These are phyloP conservation scores for Erythrocebus patas DNA, from an alignment of 2,113 vertebrate genomes.

Conservation along the genomic window DNA sequence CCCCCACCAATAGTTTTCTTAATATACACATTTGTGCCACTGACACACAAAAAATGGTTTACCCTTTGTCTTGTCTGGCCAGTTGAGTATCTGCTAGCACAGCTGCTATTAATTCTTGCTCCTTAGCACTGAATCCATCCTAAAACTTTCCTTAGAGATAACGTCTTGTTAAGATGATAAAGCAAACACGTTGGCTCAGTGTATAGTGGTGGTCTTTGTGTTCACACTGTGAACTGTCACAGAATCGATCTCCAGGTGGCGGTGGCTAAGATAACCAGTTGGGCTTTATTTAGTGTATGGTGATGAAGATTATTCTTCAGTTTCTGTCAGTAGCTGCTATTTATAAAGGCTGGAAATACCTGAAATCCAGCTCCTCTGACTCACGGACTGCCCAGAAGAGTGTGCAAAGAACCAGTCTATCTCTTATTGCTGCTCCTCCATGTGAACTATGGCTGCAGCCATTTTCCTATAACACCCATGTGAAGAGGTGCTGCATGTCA, in stretches of 20 bases:
- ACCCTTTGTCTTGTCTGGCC: background rate
- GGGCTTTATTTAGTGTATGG: background rate
- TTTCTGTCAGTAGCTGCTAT: background rate
- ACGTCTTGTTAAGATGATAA: background rate
- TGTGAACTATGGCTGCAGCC: background rate
- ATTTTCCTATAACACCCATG: background rate
- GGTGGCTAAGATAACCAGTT: background rate
- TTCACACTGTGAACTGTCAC: slow-evolving; percentile 28
- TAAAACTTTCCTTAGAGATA: background rate
- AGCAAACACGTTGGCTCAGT: background rate
- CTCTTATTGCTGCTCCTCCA: background rate
- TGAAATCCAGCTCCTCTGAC: background rate
- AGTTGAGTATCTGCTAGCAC: background rate
- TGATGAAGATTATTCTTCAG: background rate
- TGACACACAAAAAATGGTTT: background rate
- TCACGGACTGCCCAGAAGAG: background rate
- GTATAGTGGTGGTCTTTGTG: background rate
- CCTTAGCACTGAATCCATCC: background rate
- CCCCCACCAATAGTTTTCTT: background rate
- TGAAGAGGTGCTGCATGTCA: background rate
- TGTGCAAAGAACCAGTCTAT: background rate
- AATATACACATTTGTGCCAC: background rate
- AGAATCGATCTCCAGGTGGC: background rate
- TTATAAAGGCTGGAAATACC: background rate
- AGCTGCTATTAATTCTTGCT: background rate